These are phyloP conservation scores for Artibeus lituratus DNA, from an alignment of 2,797 vertebrate species.

Conservation along the genomic window DNA sequence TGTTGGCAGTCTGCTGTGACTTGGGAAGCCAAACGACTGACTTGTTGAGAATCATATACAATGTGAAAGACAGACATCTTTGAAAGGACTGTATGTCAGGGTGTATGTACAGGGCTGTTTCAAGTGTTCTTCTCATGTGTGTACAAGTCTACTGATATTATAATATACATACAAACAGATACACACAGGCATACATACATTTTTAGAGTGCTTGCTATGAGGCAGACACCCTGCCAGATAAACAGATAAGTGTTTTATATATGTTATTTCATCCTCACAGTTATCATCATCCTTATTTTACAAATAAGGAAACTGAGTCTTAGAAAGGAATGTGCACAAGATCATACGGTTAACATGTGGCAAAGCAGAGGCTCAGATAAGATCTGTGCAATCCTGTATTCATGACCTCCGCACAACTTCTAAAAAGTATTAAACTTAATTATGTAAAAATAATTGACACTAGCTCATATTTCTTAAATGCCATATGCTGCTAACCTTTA, in stretches of 20 bases:
- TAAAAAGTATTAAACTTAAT: background rate
- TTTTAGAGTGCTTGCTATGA: background rate
- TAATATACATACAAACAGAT: background rate
- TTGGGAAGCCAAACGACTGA: background rate
- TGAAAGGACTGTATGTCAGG: background rate
- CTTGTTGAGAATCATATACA: background rate
- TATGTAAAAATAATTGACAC: background rate
- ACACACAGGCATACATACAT: background rate
- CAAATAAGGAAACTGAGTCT: background rate
- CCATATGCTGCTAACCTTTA: background rate
- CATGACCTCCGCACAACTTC: background rate
- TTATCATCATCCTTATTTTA: background rate
- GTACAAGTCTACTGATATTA: background rate
- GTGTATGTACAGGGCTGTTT: background rate
- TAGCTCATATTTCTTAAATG: background rate
- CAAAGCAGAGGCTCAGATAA: background rate
- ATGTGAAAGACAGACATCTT: background rate
- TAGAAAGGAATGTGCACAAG: background rate
- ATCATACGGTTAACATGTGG: background rate
- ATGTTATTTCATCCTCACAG: background rate
- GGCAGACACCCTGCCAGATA: background rate
- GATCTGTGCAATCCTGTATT: background rate
- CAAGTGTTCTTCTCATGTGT: background rate
- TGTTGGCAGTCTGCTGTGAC: background rate
- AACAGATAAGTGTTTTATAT: background rate